Percentiles rank a stretch among this genome's conserved stretches.
Conservation (phyloP, 2,888 invertebrate genomes). For the Athetis lepigone region DNA sequence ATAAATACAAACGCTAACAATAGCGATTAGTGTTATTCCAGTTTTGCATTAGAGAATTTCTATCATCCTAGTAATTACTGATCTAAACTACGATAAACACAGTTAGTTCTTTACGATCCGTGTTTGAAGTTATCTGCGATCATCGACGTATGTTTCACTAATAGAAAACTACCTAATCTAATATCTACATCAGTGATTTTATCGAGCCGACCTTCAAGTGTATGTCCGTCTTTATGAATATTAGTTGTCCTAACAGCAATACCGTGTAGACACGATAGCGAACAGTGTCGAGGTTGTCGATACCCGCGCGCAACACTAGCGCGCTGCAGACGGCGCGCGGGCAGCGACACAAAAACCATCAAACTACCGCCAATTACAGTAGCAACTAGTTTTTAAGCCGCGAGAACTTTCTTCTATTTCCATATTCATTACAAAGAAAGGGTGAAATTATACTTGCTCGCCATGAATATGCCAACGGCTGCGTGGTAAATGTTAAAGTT, state of each 20-base stretch:
- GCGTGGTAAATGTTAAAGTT: conserved; percentile 87
- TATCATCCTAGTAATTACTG: conserved; percentile 38
- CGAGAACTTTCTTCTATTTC: conserved; percentile 89
- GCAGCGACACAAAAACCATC: conserved; percentile 73
- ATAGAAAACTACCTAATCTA: conserved; percentile 59
- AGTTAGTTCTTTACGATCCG: conserved; percentile 38
- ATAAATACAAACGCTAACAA: conserved; percentile 36
- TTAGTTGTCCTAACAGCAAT: conserved; percentile 40
- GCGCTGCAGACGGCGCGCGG: conserved; percentile 30
- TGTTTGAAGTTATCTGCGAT: conserved; percentile 50
- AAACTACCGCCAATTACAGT: conserved; percentile 83
- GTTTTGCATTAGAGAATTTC: conserved; percentile 37
- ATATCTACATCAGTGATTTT: conserved; percentile 23
- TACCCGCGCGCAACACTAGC: conserved; percentile 32
- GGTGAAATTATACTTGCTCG: conserved; percentile 85
- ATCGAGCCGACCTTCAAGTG: conserved; percentile 50
- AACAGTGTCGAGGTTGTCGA: conserved; percentile 22
- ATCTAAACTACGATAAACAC: conserved; percentile 41
- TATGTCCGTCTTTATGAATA: conserved; percentile 29
- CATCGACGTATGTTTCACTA: conserved; percentile 48
- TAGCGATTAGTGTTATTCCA: conserved; percentile 25
- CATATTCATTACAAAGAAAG: conserved; percentile 89
- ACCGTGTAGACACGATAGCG: conserved; percentile 27
- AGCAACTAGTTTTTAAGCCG: conserved; percentile 84
- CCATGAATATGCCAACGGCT: conserved; percentile 85